Base-by-base conservation (phyloP, 2,888 invertebrate genomes). In the Noctuana brunneofusca region DNA sequence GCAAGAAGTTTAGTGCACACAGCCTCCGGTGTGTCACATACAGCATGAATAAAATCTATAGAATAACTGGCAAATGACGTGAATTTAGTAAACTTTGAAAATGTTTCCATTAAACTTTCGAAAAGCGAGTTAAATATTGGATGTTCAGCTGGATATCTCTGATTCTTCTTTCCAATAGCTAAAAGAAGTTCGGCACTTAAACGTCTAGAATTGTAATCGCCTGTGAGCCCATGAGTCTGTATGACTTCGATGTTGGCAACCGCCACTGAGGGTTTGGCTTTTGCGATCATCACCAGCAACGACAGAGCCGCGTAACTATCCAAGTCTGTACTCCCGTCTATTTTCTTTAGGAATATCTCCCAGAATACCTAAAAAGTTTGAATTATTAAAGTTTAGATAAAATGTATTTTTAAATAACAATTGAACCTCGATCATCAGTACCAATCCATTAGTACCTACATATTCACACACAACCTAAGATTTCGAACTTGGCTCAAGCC, bases 351-450 rank as follows among this genome's bases (percentile, higher is more conserved):
- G 78, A 96, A 97, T 74, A 94, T 94, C 83, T 97, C 96, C 96
- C 97, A 98, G 64, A 98, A 89, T 11, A 96, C 94, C 93, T 97
- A 16, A n/a, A n/a, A n/a, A n/a, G n/a, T n/a, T n/a, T n/a, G n/a
- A n/a, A n/a, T n/a, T n/a, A n/a, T n/a, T n/a, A n/a, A n/a, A n/a
- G n/a, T n/a, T n/a, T n/a, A n/a, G n/a, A n/a, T n/a, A n/a, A n/a
- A n/a, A n/a, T n/a, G n/a, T n/a, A n/a, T n/a, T n/a, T n/a, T n/a
- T n/a, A n/a, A n/a, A n/a, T n/a, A n/a, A n/a, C n/a, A n/a, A n/a
- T n/a, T n/a, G n/a, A n/a, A n/a, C n/a, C n/a, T n/a, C n/a, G n/a
- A n/a, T n/a, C n/a, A n/a, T n/a, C n/a, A n/a, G n/a, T n/a, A n/a
- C n/a, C n/a, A n/a, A n/a, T n/a, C n/a, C n/a, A n/a, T n/a, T n/a